Evolutionary conservation across 2,797 vertebrate genomes (phyloP).

Genomic region (Anableps anableps): DNA sequence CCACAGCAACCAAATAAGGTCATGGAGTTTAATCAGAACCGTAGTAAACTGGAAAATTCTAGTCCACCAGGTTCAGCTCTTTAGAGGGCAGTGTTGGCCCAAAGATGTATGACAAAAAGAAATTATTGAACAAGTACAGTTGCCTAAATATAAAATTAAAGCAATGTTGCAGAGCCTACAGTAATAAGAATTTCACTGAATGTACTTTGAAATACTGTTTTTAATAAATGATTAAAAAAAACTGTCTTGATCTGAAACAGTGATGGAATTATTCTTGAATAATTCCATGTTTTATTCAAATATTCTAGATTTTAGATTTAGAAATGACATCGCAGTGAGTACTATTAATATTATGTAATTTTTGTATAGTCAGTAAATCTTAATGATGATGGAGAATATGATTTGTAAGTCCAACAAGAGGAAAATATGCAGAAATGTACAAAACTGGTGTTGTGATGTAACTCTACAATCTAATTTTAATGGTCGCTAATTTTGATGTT

Average conservation of each 20-base stretch:
- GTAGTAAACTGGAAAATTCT: neutral
- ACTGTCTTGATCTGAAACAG: slow-evolving; percentile 10
- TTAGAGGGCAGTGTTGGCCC: slow-evolving; percentile 16
- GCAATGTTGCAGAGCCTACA: slow-evolving; percentile 38
- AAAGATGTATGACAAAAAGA: slow-evolving; percentile 6
- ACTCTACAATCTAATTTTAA: neutral
- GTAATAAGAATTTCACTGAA: slow-evolving; percentile 17
- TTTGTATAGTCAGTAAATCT: neutral
- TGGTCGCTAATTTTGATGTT: neutral
- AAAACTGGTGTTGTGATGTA: neutral
- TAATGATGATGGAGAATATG: neutral
- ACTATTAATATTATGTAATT: neutral
- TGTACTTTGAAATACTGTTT: slow-evolving; percentile 7
- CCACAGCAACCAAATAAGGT: slow-evolving; percentile 10
- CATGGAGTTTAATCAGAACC: neutral
- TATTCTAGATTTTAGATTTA: slow-evolving; percentile 40
- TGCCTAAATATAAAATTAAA: slow-evolving; percentile 10
- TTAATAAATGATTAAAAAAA: neutral
- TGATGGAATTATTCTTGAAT: slow-evolving; percentile 14
- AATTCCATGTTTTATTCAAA: slow-evolving; percentile 47
- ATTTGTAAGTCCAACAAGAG: neutral
- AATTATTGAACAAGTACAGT: slow-evolving; percentile 16
- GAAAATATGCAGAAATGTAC: neutral
- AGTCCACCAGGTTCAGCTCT: neutral
- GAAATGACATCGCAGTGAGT: neutral